Percentiles rank a stretch among this genome's conserved stretches.
These are phyloP conservation scores for Meloidogyne floridensis DNA, from an alignment of 1,140 invertebrate species.

Conservation along the genomic window DNA sequence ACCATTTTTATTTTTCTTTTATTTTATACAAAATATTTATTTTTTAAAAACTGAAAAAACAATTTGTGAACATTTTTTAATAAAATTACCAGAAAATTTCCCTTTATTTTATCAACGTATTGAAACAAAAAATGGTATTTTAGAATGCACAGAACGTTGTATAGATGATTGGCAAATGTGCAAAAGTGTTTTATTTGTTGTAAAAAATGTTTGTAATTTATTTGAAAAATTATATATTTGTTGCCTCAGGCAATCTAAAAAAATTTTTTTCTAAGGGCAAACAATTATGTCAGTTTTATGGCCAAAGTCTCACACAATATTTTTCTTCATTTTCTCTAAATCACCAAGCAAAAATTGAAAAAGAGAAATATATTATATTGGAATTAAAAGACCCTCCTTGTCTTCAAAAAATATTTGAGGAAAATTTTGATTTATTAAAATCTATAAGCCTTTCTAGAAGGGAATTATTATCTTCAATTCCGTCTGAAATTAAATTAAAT, in stretches of 20 bases:
- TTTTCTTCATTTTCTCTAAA: background rate
- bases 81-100: conserved; percentile 3
- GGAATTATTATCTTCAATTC: background rate
- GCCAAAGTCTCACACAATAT: background rate
- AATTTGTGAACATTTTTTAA: conserved; percentile 16
- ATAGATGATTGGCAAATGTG: conserved; percentile 31
- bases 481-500: background rate
- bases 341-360: background rate
- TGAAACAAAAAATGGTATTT: conserved; percentile 11
- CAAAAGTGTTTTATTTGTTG: conserved; percentile 23
- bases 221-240: background rate
- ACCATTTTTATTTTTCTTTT: background rate
- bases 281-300: conserved; percentile 23
- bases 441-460: background rate
- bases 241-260: background rate
- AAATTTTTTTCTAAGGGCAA: background rate
- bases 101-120: conserved; percentile 26
- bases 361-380: background rate
- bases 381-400: conserved; percentile 23
- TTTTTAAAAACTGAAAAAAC: conserved; percentile 23
- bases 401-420: conserved; percentile 1
- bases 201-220: background rate
- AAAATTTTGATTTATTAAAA: conserved; percentile 11
- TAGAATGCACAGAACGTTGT: conserved; percentile 18
- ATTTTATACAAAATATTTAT: conserved; percentile 1